Percentiles rank a stretch among this genome's conserved stretches.
Conservation (phyloP, 2,113 vertebrate genomes). For the Cyprinus carpio region DNA sequence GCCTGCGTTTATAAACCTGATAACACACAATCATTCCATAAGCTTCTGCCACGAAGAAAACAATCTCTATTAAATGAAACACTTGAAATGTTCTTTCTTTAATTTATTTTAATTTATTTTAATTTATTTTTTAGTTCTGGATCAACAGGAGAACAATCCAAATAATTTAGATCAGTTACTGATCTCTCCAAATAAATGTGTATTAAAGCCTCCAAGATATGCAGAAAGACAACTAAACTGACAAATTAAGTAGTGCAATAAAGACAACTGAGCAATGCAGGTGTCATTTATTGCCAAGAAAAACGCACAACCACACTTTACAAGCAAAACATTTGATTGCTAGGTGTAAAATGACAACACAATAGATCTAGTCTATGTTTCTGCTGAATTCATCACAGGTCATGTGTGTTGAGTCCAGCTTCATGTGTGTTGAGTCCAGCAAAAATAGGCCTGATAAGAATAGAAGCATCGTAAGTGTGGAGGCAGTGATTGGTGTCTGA, state of each 20-base stretch:
- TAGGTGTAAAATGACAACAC: not conserved
- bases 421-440: slow-evolving; percentile 1
- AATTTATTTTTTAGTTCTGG: not conserved
- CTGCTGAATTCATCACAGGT: not conserved
- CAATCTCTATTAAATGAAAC: not conserved
- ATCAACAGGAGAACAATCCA: not conserved
- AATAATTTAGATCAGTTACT: not conserved
- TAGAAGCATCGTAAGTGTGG: slow-evolving; percentile 51
- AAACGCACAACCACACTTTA: not conserved
- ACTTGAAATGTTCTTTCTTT: not conserved
- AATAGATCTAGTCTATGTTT: not conserved
- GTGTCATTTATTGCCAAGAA: not conserved
- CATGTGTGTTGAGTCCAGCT: not conserved
- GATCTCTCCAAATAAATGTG: not conserved
- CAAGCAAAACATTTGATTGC: not conserved
- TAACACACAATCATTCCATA: not conserved
- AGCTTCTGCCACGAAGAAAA: slow-evolving; percentile 1
- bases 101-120: not conserved
- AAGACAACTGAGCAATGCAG: not conserved
- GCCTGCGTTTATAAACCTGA: slow-evolving; percentile 6
- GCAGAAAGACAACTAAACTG: not conserved
- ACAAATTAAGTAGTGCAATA: not conserved
- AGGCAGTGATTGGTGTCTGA: slow-evolving; percentile 49
- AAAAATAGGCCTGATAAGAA: slow-evolving; percentile 60
- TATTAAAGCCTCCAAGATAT: not conserved